Percentiles rank a stretch among this genome's conserved stretches.
phyloP scores from a whole-genome alignment of 2,888 invertebrate genomes.

The Drosophila antonietae region DNA sequence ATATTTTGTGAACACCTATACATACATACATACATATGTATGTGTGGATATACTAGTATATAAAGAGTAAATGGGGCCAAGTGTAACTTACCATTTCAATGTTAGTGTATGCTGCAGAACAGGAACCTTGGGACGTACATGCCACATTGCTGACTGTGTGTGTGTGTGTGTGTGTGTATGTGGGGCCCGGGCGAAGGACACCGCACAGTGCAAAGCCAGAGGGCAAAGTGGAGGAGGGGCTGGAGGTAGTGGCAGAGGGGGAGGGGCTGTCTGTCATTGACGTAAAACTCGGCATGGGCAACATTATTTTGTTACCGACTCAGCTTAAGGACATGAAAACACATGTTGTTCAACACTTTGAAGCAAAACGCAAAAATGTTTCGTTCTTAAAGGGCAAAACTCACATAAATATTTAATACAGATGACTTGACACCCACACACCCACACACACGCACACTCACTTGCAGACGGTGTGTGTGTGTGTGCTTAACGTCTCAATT shows the following conservation, averaged over 20 bases:
- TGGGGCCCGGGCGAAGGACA: conserved; percentile 26
- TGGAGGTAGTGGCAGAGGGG: no score
- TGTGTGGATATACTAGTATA: not conserved
- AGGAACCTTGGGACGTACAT: conserved; percentile 51
- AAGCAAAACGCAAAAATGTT: conserved; percentile 35
- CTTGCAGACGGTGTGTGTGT: conserved; percentile 1
- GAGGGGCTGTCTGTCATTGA: conserved; percentile 40
- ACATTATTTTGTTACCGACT: conserved; percentile 60
- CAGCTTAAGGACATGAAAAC: conserved; percentile 62
- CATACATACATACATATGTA: not conserved
- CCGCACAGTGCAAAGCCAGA: not conserved
- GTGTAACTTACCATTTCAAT: conserved; percentile 54
- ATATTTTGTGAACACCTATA: conserved; percentile 1
- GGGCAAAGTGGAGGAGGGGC: not conserved
- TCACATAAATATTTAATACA: conserved; percentile 46
- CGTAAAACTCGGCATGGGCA: conserved; percentile 55
- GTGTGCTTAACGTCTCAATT: conserved; percentile 10
- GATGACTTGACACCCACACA: conserved; percentile 18
- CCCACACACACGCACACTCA: conserved; percentile 5
- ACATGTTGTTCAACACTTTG: conserved; percentile 57
- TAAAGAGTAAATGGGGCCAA: conserved; percentile 28
- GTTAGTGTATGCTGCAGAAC: conserved; percentile 18
- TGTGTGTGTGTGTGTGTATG: not conserved
- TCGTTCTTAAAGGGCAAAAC: conserved; percentile 23
- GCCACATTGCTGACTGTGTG: conserved; percentile 22